Percentiles rank a stretch among this genome's conserved stretches.
phyloP scores from a whole-genome alignment of 2,113 vertebrate species.

The Ciconia stormi region DNA sequence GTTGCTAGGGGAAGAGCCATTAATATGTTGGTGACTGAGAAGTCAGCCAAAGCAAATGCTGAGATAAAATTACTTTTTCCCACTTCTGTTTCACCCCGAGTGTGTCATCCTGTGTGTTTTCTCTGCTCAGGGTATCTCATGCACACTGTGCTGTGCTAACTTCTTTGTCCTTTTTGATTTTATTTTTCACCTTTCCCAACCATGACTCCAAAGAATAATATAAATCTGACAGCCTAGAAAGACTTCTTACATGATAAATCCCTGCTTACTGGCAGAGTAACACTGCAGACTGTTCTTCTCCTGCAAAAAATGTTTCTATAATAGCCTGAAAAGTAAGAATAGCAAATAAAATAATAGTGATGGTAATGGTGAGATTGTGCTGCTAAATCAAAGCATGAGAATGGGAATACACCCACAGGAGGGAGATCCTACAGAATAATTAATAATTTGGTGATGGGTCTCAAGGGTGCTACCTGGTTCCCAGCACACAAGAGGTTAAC shows the following conservation, averaged over 20 bases:
- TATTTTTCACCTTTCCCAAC: slow-evolving; percentile 39
- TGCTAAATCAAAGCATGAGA: neutral
- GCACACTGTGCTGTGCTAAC: slow-evolving; percentile 9
- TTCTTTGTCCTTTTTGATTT: slow-evolving; percentile 46
- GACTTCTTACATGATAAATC: neutral
- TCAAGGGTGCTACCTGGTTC: neutral
- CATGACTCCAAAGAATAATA: neutral
- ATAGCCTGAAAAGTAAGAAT: neutral
- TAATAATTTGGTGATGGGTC: neutral
- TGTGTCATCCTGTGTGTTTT: slow-evolving; percentile 3
- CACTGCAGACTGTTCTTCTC: neutral
- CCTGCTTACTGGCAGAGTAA: neutral
- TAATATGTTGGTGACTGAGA: slow-evolving; percentile 46
- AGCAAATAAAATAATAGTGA: neutral
- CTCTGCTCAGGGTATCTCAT: neutral
- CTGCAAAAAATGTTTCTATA: neutral
- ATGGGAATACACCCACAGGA: neutral
- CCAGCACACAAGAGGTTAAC: neutral
- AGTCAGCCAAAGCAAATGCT: slow-evolving; percentile 64
- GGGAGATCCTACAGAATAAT: neutral
- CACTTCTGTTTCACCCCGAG: slow-evolving; percentile 16
- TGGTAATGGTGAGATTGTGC: neutral
- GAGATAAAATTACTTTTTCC: slow-evolving; percentile 59
- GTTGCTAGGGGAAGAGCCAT: slow-evolving; percentile 62
- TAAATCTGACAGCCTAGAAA: neutral